Evolutionary conservation across 1,140 invertebrate species (phyloP).

Genomic region (Dysdera silvatica): DNA sequence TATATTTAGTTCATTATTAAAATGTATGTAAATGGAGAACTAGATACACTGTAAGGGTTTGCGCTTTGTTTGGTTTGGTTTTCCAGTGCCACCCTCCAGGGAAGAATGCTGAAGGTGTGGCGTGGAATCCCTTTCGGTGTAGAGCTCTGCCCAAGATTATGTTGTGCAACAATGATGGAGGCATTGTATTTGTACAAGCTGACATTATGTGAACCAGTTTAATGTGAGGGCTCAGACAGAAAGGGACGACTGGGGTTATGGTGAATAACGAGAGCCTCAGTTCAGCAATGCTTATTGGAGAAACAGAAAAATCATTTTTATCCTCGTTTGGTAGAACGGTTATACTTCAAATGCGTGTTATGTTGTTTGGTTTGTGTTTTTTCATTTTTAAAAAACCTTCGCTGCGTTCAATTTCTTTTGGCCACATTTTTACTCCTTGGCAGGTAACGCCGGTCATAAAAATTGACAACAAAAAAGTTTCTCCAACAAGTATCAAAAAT

Average conservation of each 20-base stretch:
- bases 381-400: too few relatives aligned
- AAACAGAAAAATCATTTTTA: slow-evolving; percentile 30
- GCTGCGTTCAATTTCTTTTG: slow-evolving; percentile 22
- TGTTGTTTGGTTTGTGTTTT: neutral
- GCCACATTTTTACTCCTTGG: slow-evolving; percentile 31
- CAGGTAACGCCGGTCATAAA: slow-evolving; percentile 32
- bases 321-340: too few relatives aligned
- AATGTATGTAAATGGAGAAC: slow-evolving; percentile 11
- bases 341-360: too few relatives aligned
- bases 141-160: neutral
- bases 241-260: slow-evolving; percentile 16
- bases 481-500: slow-evolving; percentile 52
- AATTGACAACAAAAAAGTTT: slow-evolving; percentile 45
- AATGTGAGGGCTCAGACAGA: slow-evolving; percentile 28
- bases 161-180: too few relatives aligned
- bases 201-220: too few relatives aligned
- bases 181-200: too few relatives aligned
- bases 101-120: neutral
- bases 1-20: neutral
- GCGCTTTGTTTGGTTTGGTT: slow-evolving; percentile 32
- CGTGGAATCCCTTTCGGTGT: neutral
- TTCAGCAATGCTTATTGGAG: slow-evolving; percentile 31
- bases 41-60: slow-evolving; percentile 27
- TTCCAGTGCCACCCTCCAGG: slow-evolving; percentile 22
- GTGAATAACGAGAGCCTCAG: slow-evolving; percentile 15